phyloP scores from a whole-genome alignment of 1,140 invertebrate species.

The Lepidostoma basale region DNA sequence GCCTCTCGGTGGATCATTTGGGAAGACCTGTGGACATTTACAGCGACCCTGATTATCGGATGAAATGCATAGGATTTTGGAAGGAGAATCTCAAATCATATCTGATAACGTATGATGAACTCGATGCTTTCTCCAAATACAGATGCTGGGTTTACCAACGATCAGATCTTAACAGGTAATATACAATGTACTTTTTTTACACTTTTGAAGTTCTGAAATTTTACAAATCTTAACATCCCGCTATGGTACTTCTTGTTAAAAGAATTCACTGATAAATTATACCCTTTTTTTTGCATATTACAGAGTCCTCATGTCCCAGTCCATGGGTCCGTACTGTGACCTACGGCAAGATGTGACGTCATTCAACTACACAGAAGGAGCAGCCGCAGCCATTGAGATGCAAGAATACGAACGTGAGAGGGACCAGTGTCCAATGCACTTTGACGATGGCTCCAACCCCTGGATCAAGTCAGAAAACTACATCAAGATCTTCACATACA shows the following conservation, averaged over 20 bases:
- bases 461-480: conserved; percentile 76
- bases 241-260: too few species aligned
- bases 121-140: conserved; percentile 95
- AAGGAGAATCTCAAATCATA: conserved; percentile 98
- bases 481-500: conserved; percentile 71
- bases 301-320: conserved; percentile 63
- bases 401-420: conserved; percentile 91
- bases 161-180: conserved; percentile 83
- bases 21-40: conserved; percentile 93
- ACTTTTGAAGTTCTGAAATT: too few species aligned
- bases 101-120: conserved; percentile 93
- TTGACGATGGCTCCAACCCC: conserved; percentile 89
- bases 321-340: conserved; percentile 89
- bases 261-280: too few species aligned
- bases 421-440: conserved; percentile 94
- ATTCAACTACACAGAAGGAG: conserved; percentile 86
- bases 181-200: neutral
- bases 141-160: conserved; percentile 98
- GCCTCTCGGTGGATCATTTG: conserved; percentile 92
- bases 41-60: conserved; percentile 94
- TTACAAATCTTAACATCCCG: too few species aligned
- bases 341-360: conserved; percentile 89
- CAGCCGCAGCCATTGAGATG: conserved; percentile 88
- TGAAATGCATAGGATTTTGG: conserved; percentile 98
- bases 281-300: conserved; percentile 40